Evolutionary conservation across 2,888 invertebrate genomes (phyloP), one percentile per base, ranked within the genome.

Genomic region (Drosophila emarginata): DNA sequence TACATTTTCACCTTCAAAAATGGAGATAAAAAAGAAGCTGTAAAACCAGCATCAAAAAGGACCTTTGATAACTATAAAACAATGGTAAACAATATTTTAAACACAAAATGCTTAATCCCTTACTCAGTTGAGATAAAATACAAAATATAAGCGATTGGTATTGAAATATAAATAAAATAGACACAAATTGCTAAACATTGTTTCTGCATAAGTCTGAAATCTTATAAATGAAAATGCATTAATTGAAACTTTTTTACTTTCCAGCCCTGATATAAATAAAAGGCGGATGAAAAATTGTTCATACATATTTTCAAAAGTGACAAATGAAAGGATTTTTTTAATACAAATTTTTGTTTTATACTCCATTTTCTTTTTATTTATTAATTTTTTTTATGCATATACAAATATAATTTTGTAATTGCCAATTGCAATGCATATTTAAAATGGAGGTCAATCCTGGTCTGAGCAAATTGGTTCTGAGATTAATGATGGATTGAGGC

Each of bases 331-430:
- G 78, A 58, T 66, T 72, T 37, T 71, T 26, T 26, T 26, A 26
- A 36, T 11, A 18, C 45, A 26, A 9, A 18, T 57, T 58, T 18
- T 45, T 7, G 15, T 12, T 7, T 15, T 40, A 26, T 26, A 5
- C 5, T 26, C 5, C 4, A 6, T 6, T 26, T 26, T 6, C 6
- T 26, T 5, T 26, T 26, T 26, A 26, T 26, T 26, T 26, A 26
- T 26, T 5, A 5, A 26, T 50, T 61, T 65, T 56, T 45, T 14
- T 15, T 50, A 37, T 53, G 65, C 64, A 76, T 78, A 76, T 79
- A 79, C 69, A 83, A 81, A 82, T 81, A 83, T 79, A 75, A 82
- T 81, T 81, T 79, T 78, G 79, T 81, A 83, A 82, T 82, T 83
- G 80, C 74, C 40, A 67, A 74, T 72, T 65, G 70, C 76, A 64